Conservation (phyloP, 2,113 vertebrate genomes). For the Furnarius figulus region DNA sequence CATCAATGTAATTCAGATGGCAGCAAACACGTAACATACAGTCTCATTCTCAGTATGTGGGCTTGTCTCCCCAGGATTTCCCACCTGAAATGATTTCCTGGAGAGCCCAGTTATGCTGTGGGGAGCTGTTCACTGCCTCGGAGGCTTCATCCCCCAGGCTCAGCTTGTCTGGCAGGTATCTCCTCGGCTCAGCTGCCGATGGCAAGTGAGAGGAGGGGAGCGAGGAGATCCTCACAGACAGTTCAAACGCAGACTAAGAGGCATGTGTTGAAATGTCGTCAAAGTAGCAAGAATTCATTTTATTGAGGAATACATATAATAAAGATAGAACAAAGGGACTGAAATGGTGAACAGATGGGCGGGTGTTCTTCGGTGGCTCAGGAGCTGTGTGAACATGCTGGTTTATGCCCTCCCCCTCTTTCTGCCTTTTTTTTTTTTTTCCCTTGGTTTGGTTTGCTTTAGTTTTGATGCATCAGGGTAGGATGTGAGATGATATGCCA, state of each 20-base stretch:
- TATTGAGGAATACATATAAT: slow-evolving; percentile 49
- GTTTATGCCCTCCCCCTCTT: slow-evolving; percentile 66
- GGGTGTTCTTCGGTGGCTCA: slow-evolving; percentile 66
- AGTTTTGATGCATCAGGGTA: slow-evolving; percentile 73
- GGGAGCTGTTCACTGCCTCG: background rate
- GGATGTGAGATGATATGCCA: slow-evolving; percentile 76
- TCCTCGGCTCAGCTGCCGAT: background rate
- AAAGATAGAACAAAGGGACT: slow-evolving; percentile 73
- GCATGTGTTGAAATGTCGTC: slow-evolving; percentile 39
- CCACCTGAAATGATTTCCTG: background rate
- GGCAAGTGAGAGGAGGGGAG: background rate
- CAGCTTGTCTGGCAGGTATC: background rate
- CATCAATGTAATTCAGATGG: background rate
- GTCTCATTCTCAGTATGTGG: background rate
- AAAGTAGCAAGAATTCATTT: slow-evolving; percentile 55
- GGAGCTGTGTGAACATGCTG: slow-evolving; percentile 61
- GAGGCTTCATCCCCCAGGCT: background rate
- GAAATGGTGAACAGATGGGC: slow-evolving; percentile 74
- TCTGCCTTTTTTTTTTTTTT: background rate
- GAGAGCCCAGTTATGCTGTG: background rate
- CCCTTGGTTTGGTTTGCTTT: slow-evolving; percentile 50
- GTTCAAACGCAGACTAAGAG: slow-evolving; percentile 27
- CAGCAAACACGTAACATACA: background rate
- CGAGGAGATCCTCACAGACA: slow-evolving; percentile 31
- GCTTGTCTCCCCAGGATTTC: background rate